Conservation (phyloP, 1,140 invertebrate genomes). For the Lordiphosa collinella region DNA sequence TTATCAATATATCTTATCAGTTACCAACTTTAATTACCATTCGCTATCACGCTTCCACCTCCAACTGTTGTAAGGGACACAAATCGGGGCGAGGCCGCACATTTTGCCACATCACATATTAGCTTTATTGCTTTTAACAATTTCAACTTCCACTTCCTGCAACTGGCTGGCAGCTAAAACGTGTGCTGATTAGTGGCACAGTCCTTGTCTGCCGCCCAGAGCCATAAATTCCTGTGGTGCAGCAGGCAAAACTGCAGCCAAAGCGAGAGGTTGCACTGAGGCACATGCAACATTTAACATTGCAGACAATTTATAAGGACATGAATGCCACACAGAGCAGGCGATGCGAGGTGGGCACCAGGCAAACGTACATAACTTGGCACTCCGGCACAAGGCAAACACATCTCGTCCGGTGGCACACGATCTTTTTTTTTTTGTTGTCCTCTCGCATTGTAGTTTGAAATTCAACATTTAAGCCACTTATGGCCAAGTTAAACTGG, state of each 20-base stretch:
- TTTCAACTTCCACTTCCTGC: slow-evolving; percentile 70
- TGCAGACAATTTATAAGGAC: slow-evolving; percentile 75
- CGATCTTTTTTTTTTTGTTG: background rate
- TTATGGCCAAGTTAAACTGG: slow-evolving; percentile 72
- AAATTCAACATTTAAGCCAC: slow-evolving; percentile 76
- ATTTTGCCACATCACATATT: slow-evolving; percentile 75
- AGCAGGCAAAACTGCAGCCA: slow-evolving; percentile 53
- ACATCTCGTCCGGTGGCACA: slow-evolving; percentile 6
- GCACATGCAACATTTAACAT: slow-evolving; percentile 73
- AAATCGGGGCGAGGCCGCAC: slow-evolving; percentile 49
- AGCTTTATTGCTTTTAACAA: slow-evolving; percentile 77
- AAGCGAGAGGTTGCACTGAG: slow-evolving; percentile 25
- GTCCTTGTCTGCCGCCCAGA: slow-evolving; percentile 23
- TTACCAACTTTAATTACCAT: too few relatives aligned
- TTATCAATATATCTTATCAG: too few relatives aligned
- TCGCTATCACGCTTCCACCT: background rate
- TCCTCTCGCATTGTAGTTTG: slow-evolving; percentile 56
- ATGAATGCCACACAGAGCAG: slow-evolving; percentile 63
- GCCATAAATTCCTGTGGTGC: slow-evolving; percentile 70
- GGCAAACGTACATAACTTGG: slow-evolving; percentile 54
- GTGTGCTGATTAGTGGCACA: slow-evolving; percentile 70
- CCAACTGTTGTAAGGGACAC: background rate
- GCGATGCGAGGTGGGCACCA: slow-evolving; percentile 31
- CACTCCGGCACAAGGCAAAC: slow-evolving; percentile 51
- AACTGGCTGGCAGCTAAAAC: slow-evolving; percentile 61